Evolutionary conservation across 1,140 invertebrate genomes (phyloP), one percentile per base, ranked within the genome.

Genomic region (Marisa cornuarietis): DNA sequence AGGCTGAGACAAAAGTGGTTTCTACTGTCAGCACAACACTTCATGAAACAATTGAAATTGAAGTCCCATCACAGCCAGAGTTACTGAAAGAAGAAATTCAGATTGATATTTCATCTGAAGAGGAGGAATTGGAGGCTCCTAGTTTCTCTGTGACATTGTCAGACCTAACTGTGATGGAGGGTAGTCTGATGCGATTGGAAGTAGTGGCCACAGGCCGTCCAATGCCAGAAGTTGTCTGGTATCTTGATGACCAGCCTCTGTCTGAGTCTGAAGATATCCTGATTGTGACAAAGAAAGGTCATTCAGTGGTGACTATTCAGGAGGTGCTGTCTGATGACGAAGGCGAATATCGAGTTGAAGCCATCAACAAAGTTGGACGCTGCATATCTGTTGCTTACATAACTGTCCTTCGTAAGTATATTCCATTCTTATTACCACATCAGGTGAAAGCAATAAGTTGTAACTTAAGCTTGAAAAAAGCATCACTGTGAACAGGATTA

Each of bases 341-440:
- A 82, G 91, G 89, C 26, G 86, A 88, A 79, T 91, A 91, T 79
- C 85, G 85, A 75, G 83, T 90, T 14, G 88, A 89, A 74, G 84
- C 86, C 16, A 81, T 75, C 68, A 91, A 90, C 80, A 84, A 88
- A 51, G 85, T 83, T 77, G 91, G 91, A n/a, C 84, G 84, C 31
- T 84, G 84, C n/a, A 82, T 83, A 1, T 87, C 88, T 26, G 87
- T 86, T 49, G 86, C 88, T 63, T 90, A 89, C 71, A 83, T 91
- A 18, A 88, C 84, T 62, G 85, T 91, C n/a, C 65, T 85, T 26
- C 84, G 89, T 90, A 86, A 89, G 88, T 88, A 78, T 26, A 71
- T 49, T 54, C 18, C 71, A 79, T 63, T 31, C 52, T 65, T 79
- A 11, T 26, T 68, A 8, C 65, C 66, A 66, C 9, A 58, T 58